Conservation (phyloP, 2,888 invertebrate species). For the Idaea dimidiata region DNA sequence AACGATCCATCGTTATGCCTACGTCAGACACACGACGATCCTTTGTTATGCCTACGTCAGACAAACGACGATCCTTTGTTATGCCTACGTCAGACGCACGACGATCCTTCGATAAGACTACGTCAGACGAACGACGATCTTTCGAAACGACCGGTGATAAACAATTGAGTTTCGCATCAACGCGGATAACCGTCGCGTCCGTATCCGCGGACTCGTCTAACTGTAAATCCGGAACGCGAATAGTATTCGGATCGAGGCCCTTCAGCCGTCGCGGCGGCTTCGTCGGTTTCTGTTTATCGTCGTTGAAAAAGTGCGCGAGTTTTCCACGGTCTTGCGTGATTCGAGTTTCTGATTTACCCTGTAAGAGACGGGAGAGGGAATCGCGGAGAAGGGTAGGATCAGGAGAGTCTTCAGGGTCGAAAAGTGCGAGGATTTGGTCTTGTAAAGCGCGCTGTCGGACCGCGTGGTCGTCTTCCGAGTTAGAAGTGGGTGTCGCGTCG, state of each 20-base stretch:
- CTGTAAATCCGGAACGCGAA: conserved; percentile 44
- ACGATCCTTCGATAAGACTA: conserved; percentile 34
- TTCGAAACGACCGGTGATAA: conserved; percentile 6
- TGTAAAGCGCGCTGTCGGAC: conserved; percentile 62
- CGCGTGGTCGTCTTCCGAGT: conserved; percentile 21
- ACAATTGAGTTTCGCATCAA: conserved; percentile 30
- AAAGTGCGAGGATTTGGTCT: conserved; percentile 61
- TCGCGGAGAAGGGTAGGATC: conserved; percentile 53
- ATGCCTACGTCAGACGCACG: conserved; percentile 45
- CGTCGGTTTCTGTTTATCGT: conserved; percentile 39
- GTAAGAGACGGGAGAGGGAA: conserved; percentile 55
- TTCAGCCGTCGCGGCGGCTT: conserved; percentile 57
- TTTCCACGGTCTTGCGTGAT: conserved; percentile 39
- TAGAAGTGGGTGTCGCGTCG: conserved; percentile 41
- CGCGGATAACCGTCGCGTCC: conserved; percentile 49
- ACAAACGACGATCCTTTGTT: too few species aligned
- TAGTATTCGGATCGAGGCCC: conserved; percentile 51
- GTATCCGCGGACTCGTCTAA: conserved; percentile 58
- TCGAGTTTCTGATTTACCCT: conserved; percentile 49
- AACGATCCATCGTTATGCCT: conserved; percentile 4
- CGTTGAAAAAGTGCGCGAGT: conserved; percentile 50
- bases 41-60: conserved; percentile 28
- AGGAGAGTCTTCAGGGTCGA: conserved; percentile 63
- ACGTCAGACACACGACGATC: conserved; percentile 49
- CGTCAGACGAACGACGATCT: conserved; percentile 22